A percentile compares a stretch with the other conserved stretches of the same genome.
These are phyloP conservation scores for Microchrysa polita DNA, from an alignment of 2,888 invertebrate species.

Conservation along the genomic window DNA sequence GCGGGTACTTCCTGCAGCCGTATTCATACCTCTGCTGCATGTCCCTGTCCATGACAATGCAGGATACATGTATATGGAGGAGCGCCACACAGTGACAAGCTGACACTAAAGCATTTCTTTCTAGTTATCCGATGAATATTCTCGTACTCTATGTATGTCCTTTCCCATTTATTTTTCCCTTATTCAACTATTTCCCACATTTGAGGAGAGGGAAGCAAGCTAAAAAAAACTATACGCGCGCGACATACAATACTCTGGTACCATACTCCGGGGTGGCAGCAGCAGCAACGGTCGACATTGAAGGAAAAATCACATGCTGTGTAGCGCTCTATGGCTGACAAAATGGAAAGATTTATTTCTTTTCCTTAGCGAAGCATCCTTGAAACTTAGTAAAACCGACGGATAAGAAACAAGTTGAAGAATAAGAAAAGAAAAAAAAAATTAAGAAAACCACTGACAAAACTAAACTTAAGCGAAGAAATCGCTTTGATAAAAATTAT, in stretches of 20 bases:
- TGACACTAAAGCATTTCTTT: slow-evolving; percentile 4
- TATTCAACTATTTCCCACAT: neutral
- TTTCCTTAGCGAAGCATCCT: neutral
- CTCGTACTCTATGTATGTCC: neutral
- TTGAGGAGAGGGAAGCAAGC: too few species aligned
- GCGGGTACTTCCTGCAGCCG: slow-evolving; percentile 20
- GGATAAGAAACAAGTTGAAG: neutral
- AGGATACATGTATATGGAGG: neutral
- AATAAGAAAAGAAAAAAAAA: too few species aligned
- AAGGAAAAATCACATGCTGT: slow-evolving; percentile 40
- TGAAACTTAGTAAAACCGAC: slow-evolving; percentile 1
- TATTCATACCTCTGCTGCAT: too few species aligned
- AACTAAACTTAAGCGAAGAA: slow-evolving; percentile 20
- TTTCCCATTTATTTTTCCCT: neutral
- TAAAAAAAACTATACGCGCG: neutral
- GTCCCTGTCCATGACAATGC: neutral
- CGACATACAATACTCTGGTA: neutral
- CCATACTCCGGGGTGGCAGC: too few species aligned
- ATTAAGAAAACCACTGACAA: neutral
- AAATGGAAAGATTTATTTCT: slow-evolving; percentile 39
- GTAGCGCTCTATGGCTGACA: slow-evolving; percentile 18
- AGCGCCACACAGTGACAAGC: slow-evolving; percentile 6
- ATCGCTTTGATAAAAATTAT: slow-evolving; percentile 33
- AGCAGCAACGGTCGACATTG: slow-evolving; percentile 8
- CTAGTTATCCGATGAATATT: too few species aligned